phyloP scores from a whole-genome alignment of 2,797 vertebrate species.

The Micromesistius poutassou region DNA sequence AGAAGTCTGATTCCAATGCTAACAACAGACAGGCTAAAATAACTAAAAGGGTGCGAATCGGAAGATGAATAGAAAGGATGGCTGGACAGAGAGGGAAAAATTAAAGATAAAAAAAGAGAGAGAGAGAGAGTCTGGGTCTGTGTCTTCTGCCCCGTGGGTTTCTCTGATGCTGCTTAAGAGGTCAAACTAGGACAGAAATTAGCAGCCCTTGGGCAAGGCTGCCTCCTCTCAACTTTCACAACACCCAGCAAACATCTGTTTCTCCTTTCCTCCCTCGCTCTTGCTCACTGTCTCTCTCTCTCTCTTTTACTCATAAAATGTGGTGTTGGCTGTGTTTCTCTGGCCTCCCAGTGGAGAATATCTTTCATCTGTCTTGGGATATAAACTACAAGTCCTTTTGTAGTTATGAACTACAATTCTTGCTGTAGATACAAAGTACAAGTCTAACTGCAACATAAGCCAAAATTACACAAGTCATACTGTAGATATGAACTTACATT shows the following conservation, averaged over 20 bases:
- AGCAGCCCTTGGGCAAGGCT: constrained; percentile 28
- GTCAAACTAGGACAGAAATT: constrained; percentile 64
- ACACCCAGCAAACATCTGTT: constrained; percentile 60
- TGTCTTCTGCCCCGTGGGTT: constrained; percentile 33
- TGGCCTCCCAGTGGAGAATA: background rate
- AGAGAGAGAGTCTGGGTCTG: constrained; percentile 5
- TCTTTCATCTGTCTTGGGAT: background rate
- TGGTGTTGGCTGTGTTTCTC: constrained; percentile 9
- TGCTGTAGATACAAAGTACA: too few species aligned
- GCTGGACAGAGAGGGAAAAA: background rate
- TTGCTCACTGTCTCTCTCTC: constrained; percentile 14
- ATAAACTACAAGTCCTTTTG: too few species aligned
- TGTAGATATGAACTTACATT: too few species aligned
- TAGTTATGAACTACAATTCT: too few species aligned
- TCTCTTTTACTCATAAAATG: constrained; percentile 9
- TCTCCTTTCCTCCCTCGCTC: constrained; percentile 39
- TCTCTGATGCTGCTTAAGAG: constrained; percentile 47
- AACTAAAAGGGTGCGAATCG: background rate
- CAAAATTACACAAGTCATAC: too few species aligned
- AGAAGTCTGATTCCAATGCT: too few species aligned
- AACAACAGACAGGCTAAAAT: too few species aligned
- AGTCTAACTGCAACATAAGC: too few species aligned
- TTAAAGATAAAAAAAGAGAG: background rate
- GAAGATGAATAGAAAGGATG: background rate
- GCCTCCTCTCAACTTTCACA: constrained; percentile 53